These are phyloP conservation scores for Oppia nitens DNA, from an alignment of 1,140 invertebrate species.

Conservation along the genomic window DNA sequence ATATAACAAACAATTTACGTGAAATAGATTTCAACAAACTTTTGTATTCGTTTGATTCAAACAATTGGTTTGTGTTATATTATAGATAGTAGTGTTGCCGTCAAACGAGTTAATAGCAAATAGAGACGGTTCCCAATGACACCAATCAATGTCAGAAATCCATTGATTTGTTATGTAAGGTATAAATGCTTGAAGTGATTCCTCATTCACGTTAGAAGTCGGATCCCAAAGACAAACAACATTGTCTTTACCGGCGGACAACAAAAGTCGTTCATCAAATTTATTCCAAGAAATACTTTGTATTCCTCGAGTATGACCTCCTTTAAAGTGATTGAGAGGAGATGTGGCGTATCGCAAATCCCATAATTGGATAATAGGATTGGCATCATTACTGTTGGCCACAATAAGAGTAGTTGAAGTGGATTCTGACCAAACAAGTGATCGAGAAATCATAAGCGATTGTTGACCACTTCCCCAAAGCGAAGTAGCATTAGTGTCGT, in stretches of 20 bases:
- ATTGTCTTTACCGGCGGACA: conserved; percentile 2
- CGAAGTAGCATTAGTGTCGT: background rate
- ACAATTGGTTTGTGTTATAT: background rate
- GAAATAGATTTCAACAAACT: background rate
- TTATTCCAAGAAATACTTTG: background rate
- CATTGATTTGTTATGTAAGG: background rate
- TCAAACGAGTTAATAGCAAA: background rate
- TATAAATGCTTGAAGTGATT: background rate
- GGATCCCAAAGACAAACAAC: background rate
- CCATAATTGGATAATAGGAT: background rate
- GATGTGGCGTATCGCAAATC: background rate
- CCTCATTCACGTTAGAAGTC: background rate
- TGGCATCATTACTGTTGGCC: background rate
- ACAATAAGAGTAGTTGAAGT: background rate
- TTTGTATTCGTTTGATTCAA: background rate
- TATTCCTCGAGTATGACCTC: background rate
- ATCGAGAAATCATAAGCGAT: background rate
- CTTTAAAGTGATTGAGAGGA: background rate
- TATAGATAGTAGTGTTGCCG: background rate
- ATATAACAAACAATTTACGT: background rate
- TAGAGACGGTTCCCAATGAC: background rate
- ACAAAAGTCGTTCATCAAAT: background rate
- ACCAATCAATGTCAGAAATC: background rate
- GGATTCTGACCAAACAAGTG: background rate
- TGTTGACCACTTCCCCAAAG: background rate